Conservation (phyloP, 2,797 vertebrate genomes). For the Urocyon cinereoargenteus region DNA sequence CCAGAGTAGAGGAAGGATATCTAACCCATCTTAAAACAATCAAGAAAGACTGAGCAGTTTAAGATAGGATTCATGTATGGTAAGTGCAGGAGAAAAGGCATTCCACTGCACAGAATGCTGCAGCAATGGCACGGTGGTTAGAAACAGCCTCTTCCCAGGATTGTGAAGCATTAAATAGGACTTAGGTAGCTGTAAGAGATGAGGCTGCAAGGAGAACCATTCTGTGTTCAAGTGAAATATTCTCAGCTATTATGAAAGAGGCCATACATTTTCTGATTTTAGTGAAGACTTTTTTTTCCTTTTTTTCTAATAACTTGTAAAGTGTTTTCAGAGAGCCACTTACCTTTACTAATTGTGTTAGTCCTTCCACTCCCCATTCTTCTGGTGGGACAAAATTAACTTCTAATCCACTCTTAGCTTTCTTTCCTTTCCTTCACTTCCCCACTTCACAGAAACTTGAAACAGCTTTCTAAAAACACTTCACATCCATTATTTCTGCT, state of each 20-base stretch:
- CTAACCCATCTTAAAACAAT: background rate
- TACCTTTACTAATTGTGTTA: conserved; percentile 32
- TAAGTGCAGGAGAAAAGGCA: background rate
- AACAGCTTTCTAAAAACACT: conserved; percentile 38
- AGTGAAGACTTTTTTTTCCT: too few species aligned
- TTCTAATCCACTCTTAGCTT: conserved; percentile 62
- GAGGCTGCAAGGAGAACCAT: background rate
- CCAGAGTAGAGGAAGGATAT: background rate
- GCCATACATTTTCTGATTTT: background rate
- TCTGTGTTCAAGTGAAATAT: background rate
- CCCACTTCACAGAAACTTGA: conserved; percentile 25
- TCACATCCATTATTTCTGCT: conserved; percentile 44
- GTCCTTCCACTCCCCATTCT: background rate
- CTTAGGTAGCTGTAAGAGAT: background rate
- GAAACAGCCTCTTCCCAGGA: too few species aligned
- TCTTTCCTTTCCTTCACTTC: background rate
- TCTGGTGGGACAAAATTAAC: conserved; percentile 1
- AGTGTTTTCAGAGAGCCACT: conserved; percentile 23
- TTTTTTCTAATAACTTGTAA: conserved; percentile 26
- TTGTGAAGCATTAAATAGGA: background rate
- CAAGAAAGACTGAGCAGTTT: too few species aligned
- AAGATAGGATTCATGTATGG: too few species aligned
- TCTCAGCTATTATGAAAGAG: background rate
- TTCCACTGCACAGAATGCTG: too few species aligned
- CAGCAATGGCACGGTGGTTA: background rate